Evolutionary conservation across 2,113 vertebrate species (phyloP).

Genomic region (Sturnus vulgaris): DNA sequence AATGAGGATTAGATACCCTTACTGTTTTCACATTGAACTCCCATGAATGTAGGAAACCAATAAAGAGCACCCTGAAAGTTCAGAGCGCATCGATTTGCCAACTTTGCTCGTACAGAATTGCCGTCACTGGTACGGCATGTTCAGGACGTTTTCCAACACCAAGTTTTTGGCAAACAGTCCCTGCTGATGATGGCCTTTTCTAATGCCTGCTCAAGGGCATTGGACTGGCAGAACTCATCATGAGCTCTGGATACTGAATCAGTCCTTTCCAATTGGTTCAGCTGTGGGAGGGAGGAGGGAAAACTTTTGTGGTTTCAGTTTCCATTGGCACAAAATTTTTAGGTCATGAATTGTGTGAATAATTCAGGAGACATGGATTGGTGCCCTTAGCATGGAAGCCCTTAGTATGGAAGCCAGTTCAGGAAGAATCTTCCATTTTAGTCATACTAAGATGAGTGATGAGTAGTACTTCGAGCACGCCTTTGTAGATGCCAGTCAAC

Average conservation of each 20-base stretch:
- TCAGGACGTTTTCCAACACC: background rate
- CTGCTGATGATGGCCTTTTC: background rate
- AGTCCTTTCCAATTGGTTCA: background rate
- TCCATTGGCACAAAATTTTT: background rate
- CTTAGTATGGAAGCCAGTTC: background rate
- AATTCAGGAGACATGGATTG: slow-evolving; percentile 13
- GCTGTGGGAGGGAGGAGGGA: background rate
- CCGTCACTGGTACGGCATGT: background rate
- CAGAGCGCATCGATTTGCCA: background rate
- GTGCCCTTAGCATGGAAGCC: background rate
- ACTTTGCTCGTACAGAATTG: background rate
- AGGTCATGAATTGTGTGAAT: slow-evolving; percentile 43
- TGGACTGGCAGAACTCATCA: background rate
- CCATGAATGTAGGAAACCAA: background rate
- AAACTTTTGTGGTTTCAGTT: slow-evolving; percentile 30
- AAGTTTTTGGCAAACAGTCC: background rate
- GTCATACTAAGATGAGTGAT: background rate
- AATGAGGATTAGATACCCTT: background rate
- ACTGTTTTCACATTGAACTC: background rate
- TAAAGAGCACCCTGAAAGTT: background rate
- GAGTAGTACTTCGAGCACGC: background rate
- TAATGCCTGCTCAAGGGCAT: background rate
- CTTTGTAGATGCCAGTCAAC: background rate
- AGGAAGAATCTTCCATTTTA: background rate
- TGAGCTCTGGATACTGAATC: background rate